A percentile compares a stretch with the other conserved stretches of the same genome.
Evolutionary conservation across 2,888 invertebrate genomes (phyloP).

Genomic region (Masnerella sp.): DNA sequence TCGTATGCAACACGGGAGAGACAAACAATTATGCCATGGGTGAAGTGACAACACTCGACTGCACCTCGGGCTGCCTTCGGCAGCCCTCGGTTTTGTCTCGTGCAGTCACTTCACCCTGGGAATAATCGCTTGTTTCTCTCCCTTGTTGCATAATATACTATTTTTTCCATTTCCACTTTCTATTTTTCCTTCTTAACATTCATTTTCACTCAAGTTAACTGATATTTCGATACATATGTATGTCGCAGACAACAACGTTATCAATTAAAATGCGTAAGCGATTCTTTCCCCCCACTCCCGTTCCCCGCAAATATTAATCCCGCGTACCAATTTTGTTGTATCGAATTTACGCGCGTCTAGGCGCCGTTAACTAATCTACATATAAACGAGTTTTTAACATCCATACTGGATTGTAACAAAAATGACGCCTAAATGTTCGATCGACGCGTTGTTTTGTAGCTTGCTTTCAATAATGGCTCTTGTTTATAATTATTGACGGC

Average conservation of each 20-base stretch:
- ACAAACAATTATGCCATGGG: too few relatives aligned
- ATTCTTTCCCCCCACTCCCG: too few relatives aligned
- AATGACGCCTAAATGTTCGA: conserved; percentile 9
- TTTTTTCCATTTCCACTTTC: too few relatives aligned
- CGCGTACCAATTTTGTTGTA: conserved; percentile 3
- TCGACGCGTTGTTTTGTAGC: conserved; percentile 4
- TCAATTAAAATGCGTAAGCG: conserved; percentile 5
- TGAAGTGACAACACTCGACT: too few relatives aligned
- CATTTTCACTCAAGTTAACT: conserved; percentile 4
- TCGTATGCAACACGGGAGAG: too few relatives aligned
- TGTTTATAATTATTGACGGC: conserved; percentile 12
- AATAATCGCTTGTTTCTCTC: too few relatives aligned
- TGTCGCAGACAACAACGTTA: conserved; percentile 1
- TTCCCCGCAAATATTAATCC: conserved; percentile 31
- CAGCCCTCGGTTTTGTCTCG: too few relatives aligned
- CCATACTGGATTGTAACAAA: conserved; percentile 8
- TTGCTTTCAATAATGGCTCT: conserved; percentile 3
- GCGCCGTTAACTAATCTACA: conserved; percentile 26
- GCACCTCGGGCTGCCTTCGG: too few relatives aligned
- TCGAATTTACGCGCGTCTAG: conserved; percentile 6
- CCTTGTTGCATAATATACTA: too few relatives aligned
- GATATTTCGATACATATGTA: conserved; percentile 21
- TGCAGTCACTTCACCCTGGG: too few relatives aligned
- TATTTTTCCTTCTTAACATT: too few relatives aligned
- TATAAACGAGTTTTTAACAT: conserved; percentile 26